These are phyloP conservation scores for Hyppa rectilinea DNA, from an alignment of 2,888 invertebrate species.

Conservation along the genomic window DNA sequence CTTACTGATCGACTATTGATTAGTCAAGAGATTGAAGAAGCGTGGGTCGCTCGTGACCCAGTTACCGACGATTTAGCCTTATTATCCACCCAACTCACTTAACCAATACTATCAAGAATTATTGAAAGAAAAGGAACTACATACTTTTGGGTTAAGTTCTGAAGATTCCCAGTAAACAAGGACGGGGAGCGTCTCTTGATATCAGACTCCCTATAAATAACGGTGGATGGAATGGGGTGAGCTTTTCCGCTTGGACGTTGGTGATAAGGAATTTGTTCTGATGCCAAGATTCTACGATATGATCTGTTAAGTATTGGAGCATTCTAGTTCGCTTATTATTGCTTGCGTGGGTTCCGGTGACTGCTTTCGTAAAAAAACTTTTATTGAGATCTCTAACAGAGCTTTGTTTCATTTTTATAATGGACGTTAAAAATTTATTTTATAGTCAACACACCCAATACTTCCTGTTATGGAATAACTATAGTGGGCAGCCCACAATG, in stretches of 20 bases:
- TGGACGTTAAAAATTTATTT: constrained; percentile 19
- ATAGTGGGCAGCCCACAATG: constrained; percentile 61
- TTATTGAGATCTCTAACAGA: constrained; percentile 15
- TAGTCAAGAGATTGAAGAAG: constrained; percentile 62
- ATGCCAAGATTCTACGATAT: constrained; percentile 36
- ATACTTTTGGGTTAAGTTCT: constrained; percentile 48
- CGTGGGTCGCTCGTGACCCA: constrained; percentile 69
- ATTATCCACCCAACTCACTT: constrained; percentile 60
- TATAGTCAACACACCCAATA: constrained; percentile 29
- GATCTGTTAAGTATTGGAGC: constrained; percentile 24
- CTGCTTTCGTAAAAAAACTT: constrained; percentile 11
- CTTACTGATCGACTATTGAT: constrained; percentile 65
- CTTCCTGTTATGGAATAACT: constrained; percentile 47
- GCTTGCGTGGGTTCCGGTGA: constrained; percentile 27
- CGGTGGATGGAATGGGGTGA: constrained; percentile 25
- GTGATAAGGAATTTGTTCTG: constrained; percentile 38
- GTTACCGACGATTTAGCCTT: constrained; percentile 61
- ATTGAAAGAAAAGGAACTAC: constrained; percentile 43
- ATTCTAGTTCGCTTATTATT: constrained; percentile 19
- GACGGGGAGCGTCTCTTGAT: constrained; percentile 34
- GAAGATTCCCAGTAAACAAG: constrained; percentile 51
- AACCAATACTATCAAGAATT: constrained; percentile 46
- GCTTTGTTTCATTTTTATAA: constrained; percentile 37
- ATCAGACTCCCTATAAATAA: constrained; percentile 48
- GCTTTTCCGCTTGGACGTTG: constrained; percentile 33